Evolutionary conservation across 1,140 invertebrate genomes (phyloP), one percentile per base, ranked within the genome.

Genomic region (Heliconius congener): DNA sequence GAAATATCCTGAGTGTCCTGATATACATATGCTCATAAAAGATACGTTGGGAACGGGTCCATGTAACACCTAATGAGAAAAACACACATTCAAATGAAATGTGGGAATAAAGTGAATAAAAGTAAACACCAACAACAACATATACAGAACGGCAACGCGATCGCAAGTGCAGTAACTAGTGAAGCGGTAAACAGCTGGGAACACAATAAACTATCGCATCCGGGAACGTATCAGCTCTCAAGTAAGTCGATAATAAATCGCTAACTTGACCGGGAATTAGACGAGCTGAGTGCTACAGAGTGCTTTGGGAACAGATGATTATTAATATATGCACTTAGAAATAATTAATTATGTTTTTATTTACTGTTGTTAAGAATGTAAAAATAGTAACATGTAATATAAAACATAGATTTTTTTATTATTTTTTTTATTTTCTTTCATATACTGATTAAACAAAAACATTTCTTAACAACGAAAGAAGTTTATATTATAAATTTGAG

Each of bases 181-280:
- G 39, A 39, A 76, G 78, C 81, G 83, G 84, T 82, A 84, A 83
- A 82, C 84, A 84, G 84, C 82, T 85, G 81, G 80, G 73, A 83
- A 82, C 83, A 85, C 81, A 83, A 84, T 87, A 86, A 89, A 87
- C 85, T 86, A 86, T 86, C 66, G 79, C 83, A 86, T 86, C 83
- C 80, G 81, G 78, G 79, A 81, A 75, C 75, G 82, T 81, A 84
- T 83, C 84, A 82, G 82, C 77, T 85, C 81, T 84, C 79, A 82
- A 88, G 84, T 85, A 83, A 87, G 85, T 84, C 85, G 84, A 85
- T 87, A 88, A 88, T 88, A 88, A 87, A 89, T 88, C 82, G 84
- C 79, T 84, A 85, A 86, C 84, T 87, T 85, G 81, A 84, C 71
- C 81, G 76, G 80, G 83, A 85, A 87, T 88, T 88, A 88, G 79